Evolutionary conservation across 2,797 vertebrate genomes (phyloP).

Genomic region (Periparus ater): DNA sequence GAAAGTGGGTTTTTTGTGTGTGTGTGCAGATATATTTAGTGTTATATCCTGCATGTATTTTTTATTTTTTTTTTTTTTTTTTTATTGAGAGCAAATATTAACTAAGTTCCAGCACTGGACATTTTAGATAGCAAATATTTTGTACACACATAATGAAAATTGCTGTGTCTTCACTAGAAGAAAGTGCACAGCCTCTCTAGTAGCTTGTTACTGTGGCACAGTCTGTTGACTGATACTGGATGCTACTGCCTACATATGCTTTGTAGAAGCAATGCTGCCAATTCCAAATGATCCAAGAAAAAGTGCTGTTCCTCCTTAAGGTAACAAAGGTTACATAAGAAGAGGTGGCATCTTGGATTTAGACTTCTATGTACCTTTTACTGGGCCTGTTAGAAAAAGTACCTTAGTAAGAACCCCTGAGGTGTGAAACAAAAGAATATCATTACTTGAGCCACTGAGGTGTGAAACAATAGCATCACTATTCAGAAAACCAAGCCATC

Average conservation of each 20-base stretch:
- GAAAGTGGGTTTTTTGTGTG: not conserved
- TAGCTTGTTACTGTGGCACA: not conserved
- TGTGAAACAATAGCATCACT: not conserved
- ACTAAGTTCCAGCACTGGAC: not conserved
- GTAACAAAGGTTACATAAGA: not conserved
- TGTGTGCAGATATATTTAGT: not conserved
- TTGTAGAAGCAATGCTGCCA: not conserved
- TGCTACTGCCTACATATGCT: not conserved
- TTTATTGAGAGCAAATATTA: not conserved
- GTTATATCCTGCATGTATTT: not conserved
- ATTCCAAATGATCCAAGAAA: not conserved
- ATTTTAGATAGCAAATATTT: not conserved
- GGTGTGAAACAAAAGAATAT: not conserved
- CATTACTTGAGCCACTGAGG: not conserved
- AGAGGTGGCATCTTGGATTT: not conserved
- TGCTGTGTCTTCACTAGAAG: not conserved
- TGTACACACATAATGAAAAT: not conserved
- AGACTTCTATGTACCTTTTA: not conserved
- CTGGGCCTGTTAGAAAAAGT: not conserved
- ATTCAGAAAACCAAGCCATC: not conserved
- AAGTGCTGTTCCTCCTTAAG: not conserved
- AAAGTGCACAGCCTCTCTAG: not conserved
- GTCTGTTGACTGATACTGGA: not conserved
- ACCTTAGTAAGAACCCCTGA: not conserved
- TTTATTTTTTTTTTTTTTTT: not conserved